Percentiles rank a stretch among this genome's conserved stretches.
Conservation (phyloP, 2,113 vertebrate genomes). For the Murina feae region DNA sequence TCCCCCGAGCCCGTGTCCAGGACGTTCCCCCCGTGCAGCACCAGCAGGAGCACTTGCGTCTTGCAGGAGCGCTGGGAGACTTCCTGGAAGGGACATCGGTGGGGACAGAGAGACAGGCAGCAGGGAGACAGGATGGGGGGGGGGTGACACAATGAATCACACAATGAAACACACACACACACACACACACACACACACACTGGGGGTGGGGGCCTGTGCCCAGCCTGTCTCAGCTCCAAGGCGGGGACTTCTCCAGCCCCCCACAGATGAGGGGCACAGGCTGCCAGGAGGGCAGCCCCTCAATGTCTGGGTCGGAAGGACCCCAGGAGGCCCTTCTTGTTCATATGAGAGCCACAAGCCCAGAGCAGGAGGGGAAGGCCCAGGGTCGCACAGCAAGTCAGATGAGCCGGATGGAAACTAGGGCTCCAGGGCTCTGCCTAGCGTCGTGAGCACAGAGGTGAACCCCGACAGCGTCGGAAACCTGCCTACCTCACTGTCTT, state of each 20-base stretch:
- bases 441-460: not conserved
- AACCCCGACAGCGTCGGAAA: not conserved
- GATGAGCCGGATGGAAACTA: not conserved
- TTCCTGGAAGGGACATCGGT: constrained; percentile 69
- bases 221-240: not conserved
- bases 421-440: not conserved
- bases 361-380: not conserved
- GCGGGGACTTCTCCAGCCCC: not conserved
- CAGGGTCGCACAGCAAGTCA: not conserved
- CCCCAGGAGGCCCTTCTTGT: not conserved
- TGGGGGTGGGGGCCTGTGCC: not conserved
- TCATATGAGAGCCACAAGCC: not conserved
- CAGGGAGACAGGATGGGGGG: fast-evolving
- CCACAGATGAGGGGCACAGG: not conserved
- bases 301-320: fast-evolving
- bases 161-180: not conserved
- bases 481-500: constrained; percentile 89
- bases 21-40: constrained; percentile 95
- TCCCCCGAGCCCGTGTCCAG: constrained; percentile 90
- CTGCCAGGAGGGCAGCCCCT: not conserved
- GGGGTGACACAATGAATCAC: not conserved
- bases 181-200: not conserved
- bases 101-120: not conserved
- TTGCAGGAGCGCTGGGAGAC: constrained; percentile 86
- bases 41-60: constrained; percentile 91